These are phyloP conservation scores for Abscondita cerata DNA, from an alignment of 2,888 invertebrate species.

Conservation along the genomic window DNA sequence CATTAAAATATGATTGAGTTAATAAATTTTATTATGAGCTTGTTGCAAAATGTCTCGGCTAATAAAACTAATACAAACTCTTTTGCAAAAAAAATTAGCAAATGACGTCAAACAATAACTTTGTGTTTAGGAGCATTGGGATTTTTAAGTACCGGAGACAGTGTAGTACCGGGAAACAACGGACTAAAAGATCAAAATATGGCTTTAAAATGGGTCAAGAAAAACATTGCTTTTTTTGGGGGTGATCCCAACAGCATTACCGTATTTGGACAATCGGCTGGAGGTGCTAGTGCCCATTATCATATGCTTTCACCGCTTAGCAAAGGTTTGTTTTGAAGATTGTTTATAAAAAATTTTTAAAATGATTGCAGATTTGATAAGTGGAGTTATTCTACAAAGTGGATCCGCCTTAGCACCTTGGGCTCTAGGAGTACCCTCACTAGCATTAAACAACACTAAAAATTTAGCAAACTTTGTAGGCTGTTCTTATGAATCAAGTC, in stretches of 20 bases:
- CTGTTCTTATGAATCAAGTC: constrained; percentile 64
- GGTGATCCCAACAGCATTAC: constrained; percentile 56
- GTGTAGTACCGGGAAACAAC: constrained; percentile 56
- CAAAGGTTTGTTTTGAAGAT: constrained; percentile 45
- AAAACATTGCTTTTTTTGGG: constrained; percentile 55
- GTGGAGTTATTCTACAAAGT: constrained; percentile 75
- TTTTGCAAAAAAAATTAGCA: background rate
- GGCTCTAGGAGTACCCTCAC: constrained; percentile 61
- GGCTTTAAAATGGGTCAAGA: constrained; percentile 55
- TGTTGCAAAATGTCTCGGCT: too few relatives aligned
- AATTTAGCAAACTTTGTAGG: constrained; percentile 67
- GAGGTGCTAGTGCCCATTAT: constrained; percentile 56
- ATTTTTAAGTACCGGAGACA: constrained; percentile 52
- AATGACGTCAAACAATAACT: too few relatives aligned
- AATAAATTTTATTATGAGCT: too few relatives aligned
- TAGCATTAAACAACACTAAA: constrained; percentile 65
- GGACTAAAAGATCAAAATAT: constrained; percentile 58
- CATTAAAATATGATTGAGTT: too few relatives aligned
- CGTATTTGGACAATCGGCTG: constrained; percentile 58
- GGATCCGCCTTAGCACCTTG: constrained; percentile 67
- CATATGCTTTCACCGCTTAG: constrained; percentile 57
- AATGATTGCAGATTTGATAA: constrained; percentile 14
- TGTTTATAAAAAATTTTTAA: background rate
- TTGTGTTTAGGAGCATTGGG: constrained; percentile 54
- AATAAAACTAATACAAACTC: background rate